Conservation (phyloP, 1,140 invertebrate genomes). For the Sycobia sp. region DNA sequence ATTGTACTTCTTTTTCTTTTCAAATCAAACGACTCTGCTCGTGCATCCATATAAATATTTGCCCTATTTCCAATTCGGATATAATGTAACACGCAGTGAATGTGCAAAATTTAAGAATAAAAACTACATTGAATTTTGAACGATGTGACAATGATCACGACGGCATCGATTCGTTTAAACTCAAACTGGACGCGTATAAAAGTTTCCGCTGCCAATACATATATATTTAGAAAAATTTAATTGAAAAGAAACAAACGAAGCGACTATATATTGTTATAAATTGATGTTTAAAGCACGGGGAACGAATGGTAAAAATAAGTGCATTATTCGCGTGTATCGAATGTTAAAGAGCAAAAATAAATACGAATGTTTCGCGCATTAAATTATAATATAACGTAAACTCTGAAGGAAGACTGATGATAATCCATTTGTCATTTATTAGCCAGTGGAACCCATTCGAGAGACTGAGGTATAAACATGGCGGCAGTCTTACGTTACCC, state of each 20-base stretch:
- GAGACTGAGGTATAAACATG: constrained; percentile 68
- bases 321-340: constrained; percentile 11
- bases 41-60: constrained; percentile 13
- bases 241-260: constrained; percentile 28
- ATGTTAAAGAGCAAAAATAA: constrained; percentile 10
- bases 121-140: constrained; percentile 11
- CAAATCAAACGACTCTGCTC: not conserved
- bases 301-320: constrained; percentile 9
- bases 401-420: constrained; percentile 53
- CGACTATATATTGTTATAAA: too few species aligned
- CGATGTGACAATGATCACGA: not conserved
- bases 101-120: constrained; percentile 6
- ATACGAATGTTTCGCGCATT: constrained; percentile 26
- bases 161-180: not conserved
- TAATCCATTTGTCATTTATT: constrained; percentile 66
- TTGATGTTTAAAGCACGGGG: constrained; percentile 6
- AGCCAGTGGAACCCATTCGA: constrained; percentile 75
- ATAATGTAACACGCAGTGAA: constrained; percentile 8
- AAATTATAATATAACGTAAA: constrained; percentile 28
- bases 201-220: too few species aligned
- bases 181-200: not conserved
- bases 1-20: not conserved
- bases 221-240: too few species aligned
- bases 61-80: constrained; percentile 21
- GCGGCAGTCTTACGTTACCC: constrained; percentile 60